Evolutionary conservation across 2,888 invertebrate genomes (phyloP).

Genomic region (Drosophila macrothrix): DNA sequence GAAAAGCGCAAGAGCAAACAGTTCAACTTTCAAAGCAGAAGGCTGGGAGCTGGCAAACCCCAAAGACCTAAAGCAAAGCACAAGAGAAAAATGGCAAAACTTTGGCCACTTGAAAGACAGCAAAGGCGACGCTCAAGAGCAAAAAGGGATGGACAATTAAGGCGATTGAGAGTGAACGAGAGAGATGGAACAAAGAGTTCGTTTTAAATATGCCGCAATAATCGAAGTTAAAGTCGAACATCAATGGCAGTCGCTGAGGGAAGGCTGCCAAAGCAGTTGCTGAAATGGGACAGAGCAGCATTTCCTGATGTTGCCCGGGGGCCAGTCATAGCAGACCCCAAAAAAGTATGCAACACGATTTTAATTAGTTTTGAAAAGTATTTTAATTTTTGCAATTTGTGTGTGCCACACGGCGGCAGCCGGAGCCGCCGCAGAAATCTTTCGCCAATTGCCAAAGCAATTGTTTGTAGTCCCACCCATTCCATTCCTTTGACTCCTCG

Average conservation of each 20-base stretch:
- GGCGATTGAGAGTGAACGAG: conserved; percentile 1
- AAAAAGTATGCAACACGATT: conserved; percentile 77
- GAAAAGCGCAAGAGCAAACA: conserved; percentile 12
- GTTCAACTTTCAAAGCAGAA: not conserved
- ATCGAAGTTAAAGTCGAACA: conserved; percentile 72
- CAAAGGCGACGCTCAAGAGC: not conserved
- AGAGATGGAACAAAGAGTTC: conserved; percentile 13
- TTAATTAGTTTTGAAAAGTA: conserved; percentile 79
- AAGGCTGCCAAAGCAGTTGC: conserved; percentile 15
- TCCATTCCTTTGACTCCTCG: not conserved
- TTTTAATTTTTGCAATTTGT: conserved; percentile 81
- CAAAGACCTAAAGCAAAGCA: conserved; percentile 34
- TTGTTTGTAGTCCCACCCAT: conserved; percentile 25
- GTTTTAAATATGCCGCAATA: conserved; percentile 63
- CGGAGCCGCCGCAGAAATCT: conserved; percentile 47
- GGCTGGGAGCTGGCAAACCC: conserved; percentile 5
- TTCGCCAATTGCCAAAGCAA: conserved; percentile 43
- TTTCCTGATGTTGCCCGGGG: conserved; percentile 27
- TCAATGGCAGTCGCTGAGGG: conserved; percentile 42
- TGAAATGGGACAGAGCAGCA: conserved; percentile 11
- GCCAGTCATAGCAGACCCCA: conserved; percentile 24
- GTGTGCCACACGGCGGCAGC: conserved; percentile 62
- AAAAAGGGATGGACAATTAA: conserved; percentile 6
- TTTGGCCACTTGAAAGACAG: conserved; percentile 38
- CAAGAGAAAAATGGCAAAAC: conserved; percentile 61